Conservation (phyloP, 2,888 invertebrate genomes). For the Congeria kusceri region DNA sequence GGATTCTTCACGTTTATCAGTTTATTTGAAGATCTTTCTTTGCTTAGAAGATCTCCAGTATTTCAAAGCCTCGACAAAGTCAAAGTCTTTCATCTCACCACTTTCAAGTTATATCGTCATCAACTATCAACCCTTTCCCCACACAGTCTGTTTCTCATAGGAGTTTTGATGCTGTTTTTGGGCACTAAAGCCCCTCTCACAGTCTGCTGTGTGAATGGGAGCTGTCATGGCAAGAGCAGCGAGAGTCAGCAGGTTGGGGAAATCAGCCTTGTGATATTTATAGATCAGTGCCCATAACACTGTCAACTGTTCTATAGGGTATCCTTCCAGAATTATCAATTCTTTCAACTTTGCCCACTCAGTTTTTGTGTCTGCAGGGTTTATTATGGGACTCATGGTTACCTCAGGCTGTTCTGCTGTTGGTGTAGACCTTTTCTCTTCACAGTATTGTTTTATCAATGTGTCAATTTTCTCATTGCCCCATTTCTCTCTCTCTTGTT, state of each 20-base stretch:
- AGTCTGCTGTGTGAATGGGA: slow-evolving; percentile 16
- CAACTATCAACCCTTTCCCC: not conserved
- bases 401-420: slow-evolving; percentile 14
- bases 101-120: too few species aligned
- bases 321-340: not conserved
- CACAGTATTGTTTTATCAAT: slow-evolving; percentile 12
- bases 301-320: slow-evolving; percentile 9
- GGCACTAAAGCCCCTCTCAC: slow-evolving; percentile 38
- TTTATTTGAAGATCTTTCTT: too few species aligned
- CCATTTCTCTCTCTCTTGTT: slow-evolving; percentile 23
- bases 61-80: too few species aligned
- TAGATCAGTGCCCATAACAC: slow-evolving; percentile 13
- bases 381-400: slow-evolving; percentile 9
- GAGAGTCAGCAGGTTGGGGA: slow-evolving; percentile 28
- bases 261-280: slow-evolving; percentile 7
- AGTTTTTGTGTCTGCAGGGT: slow-evolving; percentile 9
- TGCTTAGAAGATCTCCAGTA: too few species aligned
- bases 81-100: too few species aligned
- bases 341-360: slow-evolving; percentile 28
- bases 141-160: slow-evolving; percentile 27
- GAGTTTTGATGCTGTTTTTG: slow-evolving; percentile 18
- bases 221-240: slow-evolving; percentile 13
- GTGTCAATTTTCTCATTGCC: slow-evolving; percentile 22
- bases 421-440: not conserved
- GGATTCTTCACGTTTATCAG: too few species aligned